phyloP scores from a whole-genome alignment of 2,888 invertebrate species.

The Sabatieria punctata region DNA sequence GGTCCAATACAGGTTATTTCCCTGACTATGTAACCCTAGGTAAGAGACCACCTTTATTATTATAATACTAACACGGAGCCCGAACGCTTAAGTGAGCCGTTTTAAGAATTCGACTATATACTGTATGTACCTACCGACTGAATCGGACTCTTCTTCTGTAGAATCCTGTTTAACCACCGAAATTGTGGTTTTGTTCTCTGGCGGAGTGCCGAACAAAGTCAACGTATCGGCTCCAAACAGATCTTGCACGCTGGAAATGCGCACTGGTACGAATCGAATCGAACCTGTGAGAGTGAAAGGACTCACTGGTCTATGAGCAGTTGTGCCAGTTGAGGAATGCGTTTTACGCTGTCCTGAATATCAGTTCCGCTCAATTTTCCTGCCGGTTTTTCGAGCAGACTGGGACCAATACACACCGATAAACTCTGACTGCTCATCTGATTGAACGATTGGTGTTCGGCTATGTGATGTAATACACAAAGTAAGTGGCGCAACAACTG shows the following conservation, averaged over 20 bases:
- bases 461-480: constrained; percentile 61
- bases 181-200: no score
- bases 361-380: constrained; percentile 33
- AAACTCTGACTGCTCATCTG: constrained; percentile 72
- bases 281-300: no score
- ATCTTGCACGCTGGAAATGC: not conserved
- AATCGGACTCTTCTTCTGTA: no score
- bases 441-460: constrained; percentile 54
- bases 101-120: no score
- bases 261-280: no score
- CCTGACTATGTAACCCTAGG: no score
- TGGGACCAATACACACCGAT: constrained; percentile 72
- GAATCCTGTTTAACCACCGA: no score
- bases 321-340: constrained; percentile 43
- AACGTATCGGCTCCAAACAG: not conserved
- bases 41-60: no score
- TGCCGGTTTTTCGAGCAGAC: constrained; percentile 55
- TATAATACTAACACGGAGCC: no score
- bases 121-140: no score
- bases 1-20: no score
- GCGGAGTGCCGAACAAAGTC: not conserved
- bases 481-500: constrained; percentile 59
- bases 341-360: constrained; percentile 7
- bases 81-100: no score
- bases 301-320: constrained; percentile 56